phyloP scores from a whole-genome alignment of 1,140 invertebrate species.

The Mactra quadrangularis region DNA sequence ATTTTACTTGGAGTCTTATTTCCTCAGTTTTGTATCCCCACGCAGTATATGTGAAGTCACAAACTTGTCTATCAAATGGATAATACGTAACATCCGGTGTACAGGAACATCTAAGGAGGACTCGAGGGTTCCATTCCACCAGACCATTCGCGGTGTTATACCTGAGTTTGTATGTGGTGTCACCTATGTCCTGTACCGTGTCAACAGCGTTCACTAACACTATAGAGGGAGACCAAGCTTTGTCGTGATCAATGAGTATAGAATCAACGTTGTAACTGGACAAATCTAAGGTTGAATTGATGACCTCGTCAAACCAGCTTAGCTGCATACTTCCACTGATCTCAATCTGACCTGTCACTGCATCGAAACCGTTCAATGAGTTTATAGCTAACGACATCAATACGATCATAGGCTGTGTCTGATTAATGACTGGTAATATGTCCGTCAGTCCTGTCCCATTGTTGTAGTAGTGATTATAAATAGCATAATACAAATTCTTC shows the following conservation, averaged over 20 bases:
- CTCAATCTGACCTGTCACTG: constrained; percentile 53
- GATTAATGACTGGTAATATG: constrained; percentile 31
- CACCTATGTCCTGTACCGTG: constrained; percentile 52
- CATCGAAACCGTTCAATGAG: constrained; percentile 55
- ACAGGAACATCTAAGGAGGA: constrained; percentile 42
- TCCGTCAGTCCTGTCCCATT: constrained; percentile 28
- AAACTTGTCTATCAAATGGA: constrained; percentile 57
- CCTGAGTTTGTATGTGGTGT: constrained; percentile 51
- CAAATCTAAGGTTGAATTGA: neutral
- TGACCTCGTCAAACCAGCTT: constrained; percentile 24
- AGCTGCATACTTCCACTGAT: constrained; percentile 49
- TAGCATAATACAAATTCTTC: neutral
- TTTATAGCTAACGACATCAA: constrained; percentile 23
- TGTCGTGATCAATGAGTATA: constrained; percentile 44
- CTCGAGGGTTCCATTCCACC: constrained; percentile 38
- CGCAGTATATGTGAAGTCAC: constrained; percentile 52
- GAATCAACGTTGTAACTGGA: neutral
- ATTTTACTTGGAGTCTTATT: constrained; percentile 2
- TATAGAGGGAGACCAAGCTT: constrained; percentile 51
- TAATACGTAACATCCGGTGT: constrained; percentile 58
- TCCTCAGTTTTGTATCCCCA: constrained; percentile 50
- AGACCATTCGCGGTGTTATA: neutral
- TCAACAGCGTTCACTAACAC: constrained; percentile 52
- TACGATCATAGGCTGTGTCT: neutral
- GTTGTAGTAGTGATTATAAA: constrained; percentile 54